Conservation (phyloP, 2,113 vertebrate species). For the Saimiri boliviensis region DNA sequence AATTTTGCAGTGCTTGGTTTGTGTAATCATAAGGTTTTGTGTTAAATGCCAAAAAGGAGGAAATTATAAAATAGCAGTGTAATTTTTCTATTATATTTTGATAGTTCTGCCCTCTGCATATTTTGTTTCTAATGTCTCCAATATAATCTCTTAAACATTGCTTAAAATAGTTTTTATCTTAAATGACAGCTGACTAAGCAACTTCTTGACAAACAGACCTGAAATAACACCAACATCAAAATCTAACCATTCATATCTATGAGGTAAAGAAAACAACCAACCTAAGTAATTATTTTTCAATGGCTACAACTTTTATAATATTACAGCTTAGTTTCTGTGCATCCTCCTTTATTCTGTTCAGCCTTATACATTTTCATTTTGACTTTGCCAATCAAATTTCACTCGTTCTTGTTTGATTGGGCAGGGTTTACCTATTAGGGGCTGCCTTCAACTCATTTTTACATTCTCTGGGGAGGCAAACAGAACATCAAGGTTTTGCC, state of each 20-base stretch:
- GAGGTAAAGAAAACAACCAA: neutral
- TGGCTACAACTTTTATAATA: neutral
- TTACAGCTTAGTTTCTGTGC: neutral
- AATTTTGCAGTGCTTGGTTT: neutral
- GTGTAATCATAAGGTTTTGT: neutral
- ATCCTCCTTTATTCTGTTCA: neutral
- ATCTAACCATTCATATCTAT: neutral
- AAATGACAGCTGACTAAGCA: neutral
- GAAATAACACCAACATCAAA: neutral
- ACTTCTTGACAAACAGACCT: neutral
- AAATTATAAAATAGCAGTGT: neutral
- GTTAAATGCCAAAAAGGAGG: neutral
- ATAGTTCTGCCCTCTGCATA: neutral
- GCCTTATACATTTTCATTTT: neutral
- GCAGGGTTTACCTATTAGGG: neutral
- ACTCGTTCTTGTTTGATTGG: neutral
- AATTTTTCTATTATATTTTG: neutral
- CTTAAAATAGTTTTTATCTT: neutral
- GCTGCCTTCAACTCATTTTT: neutral
- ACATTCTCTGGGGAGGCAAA: neutral
- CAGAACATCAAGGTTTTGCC: neutral
- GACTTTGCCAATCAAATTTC: neutral
- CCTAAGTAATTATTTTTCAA: slow-evolving; percentile 9
- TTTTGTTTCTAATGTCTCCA: neutral
- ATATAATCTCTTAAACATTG: neutral